Base-by-base conservation (phyloP, 1,140 invertebrate genomes). In the Drosophila bifasciata region DNA sequence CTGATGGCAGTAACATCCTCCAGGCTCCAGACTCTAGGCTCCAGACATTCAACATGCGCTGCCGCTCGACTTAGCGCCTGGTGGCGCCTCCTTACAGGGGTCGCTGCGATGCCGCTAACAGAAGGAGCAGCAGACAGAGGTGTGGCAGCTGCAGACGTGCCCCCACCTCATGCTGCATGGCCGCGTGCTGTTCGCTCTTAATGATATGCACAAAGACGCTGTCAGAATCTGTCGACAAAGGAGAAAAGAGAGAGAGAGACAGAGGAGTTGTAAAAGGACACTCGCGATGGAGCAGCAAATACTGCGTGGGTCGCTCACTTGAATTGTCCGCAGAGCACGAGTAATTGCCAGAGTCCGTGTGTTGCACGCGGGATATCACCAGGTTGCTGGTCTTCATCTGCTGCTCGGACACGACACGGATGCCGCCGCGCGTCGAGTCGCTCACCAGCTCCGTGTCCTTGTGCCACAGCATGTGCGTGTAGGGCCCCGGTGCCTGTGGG, bases 391-490 rank as follows among this genome's bases (percentile, higher is more conserved):
- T 97, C 58, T 96, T 94, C 25, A 96, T 97, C 71, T 96, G 94
- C 85, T 97, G 96, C 85, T 97, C 96, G 1, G 96, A 97, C 19
- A 97, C 95, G 19, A 97, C 96, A 79, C 94, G 96, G 77, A 98
- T 97, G 43, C 96, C 95, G 39, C 96, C 95, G 13, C 96, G 93
- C 79, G 96, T 94, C 51, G 96, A 96, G 92, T 97, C 97, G 93
- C 97, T 97, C 90, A 97, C 96, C 64, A 98, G 95, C 89, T 96
- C 94, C 9, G 94, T 94, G 45, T 96, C 96, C 75, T 96, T 95
- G 92, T 97, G 97, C 97, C 97, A 98, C 92, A 97, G 97, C 91
- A 98, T 97, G 92, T 97, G 97, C 77, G 94, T 95, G 40, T 97
- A 97, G n/a, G 96, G 96, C 71, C 96, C 96, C 0, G 97, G 96